These are phyloP conservation scores for Lophura nycthemera DNA, from an alignment of 2,113 vertebrate species.

Conservation along the genomic window DNA sequence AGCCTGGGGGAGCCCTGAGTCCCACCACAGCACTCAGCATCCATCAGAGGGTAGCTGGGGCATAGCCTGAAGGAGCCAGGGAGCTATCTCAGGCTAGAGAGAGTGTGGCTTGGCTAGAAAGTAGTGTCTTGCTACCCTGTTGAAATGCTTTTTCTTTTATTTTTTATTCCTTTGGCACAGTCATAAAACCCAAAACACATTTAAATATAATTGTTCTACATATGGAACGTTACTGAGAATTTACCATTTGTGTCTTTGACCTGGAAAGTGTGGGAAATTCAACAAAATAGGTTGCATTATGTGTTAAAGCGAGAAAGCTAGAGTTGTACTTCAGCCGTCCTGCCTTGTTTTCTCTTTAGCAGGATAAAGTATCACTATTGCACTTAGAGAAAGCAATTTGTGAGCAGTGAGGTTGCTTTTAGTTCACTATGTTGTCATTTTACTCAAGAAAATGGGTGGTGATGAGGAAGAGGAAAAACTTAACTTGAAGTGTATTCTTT, in stretches of 20 bases:
- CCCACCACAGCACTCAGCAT: accelerated
- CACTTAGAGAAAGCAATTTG: not conserved
- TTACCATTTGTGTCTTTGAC: not conserved
- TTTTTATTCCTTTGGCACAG: not conserved
- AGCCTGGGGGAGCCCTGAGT: accelerated
- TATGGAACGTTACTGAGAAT: not conserved
- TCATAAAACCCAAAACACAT: not conserved
- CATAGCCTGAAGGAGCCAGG: too few species aligned
- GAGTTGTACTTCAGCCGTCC: not conserved
- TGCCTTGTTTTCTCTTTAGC: not conserved
- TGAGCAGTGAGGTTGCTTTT: not conserved
- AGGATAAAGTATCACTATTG: not conserved
- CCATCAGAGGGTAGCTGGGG: not conserved
- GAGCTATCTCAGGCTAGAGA: not conserved
- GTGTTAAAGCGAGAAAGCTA: not conserved
- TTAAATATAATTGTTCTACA: not conserved
- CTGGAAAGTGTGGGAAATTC: not conserved
- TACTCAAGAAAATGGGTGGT: not conserved
- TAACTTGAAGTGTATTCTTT: not conserved
- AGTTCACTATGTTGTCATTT: not conserved
- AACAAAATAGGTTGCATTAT: accelerated
- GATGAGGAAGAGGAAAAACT: not conserved
- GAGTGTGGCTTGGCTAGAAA: not conserved
- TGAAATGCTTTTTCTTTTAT: not conserved
- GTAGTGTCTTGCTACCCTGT: not conserved